A percentile compares a stretch with the other conserved stretches of the same genome.
These are phyloP conservation scores for Leucopsar rothschildi DNA, from an alignment of 2,113 vertebrate genomes.

Conservation along the genomic window DNA sequence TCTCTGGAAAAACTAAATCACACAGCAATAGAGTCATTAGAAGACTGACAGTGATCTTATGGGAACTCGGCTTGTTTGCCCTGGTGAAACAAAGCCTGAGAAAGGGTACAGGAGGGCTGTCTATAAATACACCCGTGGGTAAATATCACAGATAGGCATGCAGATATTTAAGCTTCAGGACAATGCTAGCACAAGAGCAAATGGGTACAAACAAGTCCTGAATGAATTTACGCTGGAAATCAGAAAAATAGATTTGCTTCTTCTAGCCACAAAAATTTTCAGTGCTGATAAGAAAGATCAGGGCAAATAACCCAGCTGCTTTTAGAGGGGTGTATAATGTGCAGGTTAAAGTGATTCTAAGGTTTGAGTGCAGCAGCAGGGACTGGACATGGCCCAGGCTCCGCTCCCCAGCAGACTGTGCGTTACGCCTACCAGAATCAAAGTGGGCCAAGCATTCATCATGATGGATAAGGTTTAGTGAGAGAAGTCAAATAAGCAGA, in stretches of 20 bases:
- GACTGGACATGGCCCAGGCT: not conserved
- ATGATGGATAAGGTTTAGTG: conserved; percentile 10
- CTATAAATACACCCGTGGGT: conserved; percentile 10
- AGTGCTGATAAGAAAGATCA: not conserved
- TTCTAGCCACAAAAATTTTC: not conserved
- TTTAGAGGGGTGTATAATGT: not conserved
- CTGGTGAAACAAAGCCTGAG: conserved; percentile 18
- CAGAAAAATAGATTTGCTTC: not conserved
- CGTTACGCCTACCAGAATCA: not conserved
- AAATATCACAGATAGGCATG: conserved; percentile 25
- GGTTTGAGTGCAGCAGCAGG: not conserved
- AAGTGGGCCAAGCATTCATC: conserved; percentile 40
- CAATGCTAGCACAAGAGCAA: not conserved
- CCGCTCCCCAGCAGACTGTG: not conserved
- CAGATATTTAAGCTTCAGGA: not conserved
- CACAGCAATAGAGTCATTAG: not conserved
- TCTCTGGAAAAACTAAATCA: not conserved
- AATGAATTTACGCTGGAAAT: not conserved
- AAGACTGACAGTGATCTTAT: not conserved
- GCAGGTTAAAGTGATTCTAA: not conserved
- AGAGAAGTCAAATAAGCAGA: conserved; percentile 52
- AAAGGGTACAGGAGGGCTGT: not conserved
- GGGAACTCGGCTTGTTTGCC: not conserved
- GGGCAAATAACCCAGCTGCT: not conserved
- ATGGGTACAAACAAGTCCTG: not conserved